These are phyloP conservation scores for Aphaenogaster rudis DNA, from an alignment of 1,140 invertebrate genomes.

Conservation along the genomic window DNA sequence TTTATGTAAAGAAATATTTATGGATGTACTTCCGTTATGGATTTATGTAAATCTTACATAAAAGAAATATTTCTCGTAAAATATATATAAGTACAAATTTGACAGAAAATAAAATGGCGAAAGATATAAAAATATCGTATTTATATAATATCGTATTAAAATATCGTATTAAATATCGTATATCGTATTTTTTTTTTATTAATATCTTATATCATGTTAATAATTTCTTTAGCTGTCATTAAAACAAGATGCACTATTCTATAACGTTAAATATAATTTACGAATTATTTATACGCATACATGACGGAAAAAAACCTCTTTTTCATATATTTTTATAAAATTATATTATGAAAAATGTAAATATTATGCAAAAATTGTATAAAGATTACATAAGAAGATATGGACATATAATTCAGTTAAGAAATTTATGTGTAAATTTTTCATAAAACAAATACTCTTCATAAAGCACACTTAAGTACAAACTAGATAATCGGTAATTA, in stretches of 20 bases:
- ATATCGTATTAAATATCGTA: no score
- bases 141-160: no score
- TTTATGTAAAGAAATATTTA: no score
- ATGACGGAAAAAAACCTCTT: neutral
- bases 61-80: no score
- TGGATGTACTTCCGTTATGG: no score
- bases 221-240: neutral
- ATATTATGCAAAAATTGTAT: neutral
- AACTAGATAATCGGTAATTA: neutral
- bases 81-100: no score
- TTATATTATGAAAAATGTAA: neutral
- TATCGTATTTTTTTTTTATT: no score
- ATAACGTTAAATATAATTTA: neutral
- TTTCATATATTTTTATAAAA: neutral
- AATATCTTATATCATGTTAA: neutral
- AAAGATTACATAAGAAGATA: neutral
- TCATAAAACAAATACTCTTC: neutral
- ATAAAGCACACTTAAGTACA: neutral
- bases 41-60: no score
- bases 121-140: no score
- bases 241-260: neutral
- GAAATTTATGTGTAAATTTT: neutral
- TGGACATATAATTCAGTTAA: neutral
- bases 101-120: no score
- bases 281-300: neutral